Evolutionary conservation across 2,888 invertebrate genomes (phyloP), one percentile per base, ranked within the genome.

Genomic region (Hydriomena furcata): DNA sequence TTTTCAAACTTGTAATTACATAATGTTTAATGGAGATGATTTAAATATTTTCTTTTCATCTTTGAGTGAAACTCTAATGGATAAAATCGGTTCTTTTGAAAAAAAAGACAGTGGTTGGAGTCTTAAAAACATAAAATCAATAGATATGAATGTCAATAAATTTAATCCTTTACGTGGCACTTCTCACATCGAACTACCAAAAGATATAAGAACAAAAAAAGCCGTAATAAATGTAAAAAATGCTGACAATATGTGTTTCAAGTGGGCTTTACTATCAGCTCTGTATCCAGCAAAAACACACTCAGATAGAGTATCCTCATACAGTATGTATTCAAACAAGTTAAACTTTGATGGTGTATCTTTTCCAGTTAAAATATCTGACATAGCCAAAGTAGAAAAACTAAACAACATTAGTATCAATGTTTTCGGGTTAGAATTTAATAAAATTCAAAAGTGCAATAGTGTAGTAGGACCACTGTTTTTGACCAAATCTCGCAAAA

Each of bases 231-330:
- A 42, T 17, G 41, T 48, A 7, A 42, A 48, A 42, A 48, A 48
- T 28, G n/a, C 25, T 0, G 49, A 49, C 21, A 52, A 36, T 34
- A 25, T 32, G 7, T 43, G 37, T 37, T 49, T 52, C 51, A 67
- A 41, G 51, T 49, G 49, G 43, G 32, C 42, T 13, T 23, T 43
- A 4, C 37, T 43, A 11, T 37, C 42, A 0, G 43, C 37, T 27
- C 27, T 49, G 7, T 37, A 32, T 8, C 49, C 49, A 1, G 27
- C 17, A 5, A 17, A 5, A 3, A 45, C 37, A 36, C 23, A 36
- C 10, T 8, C 30, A n/a, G 30, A 48, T 17, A 20, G 48, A 0
- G 21, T 21, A 17, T 17, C 28, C 3, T 28, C 28, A 3, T 28
- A 28, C 11, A 28, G 11, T 21, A 36, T 20, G 7, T 24, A 41